These are phyloP conservation scores for Epinotia nisella DNA, from an alignment of 2,888 invertebrate genomes.

Conservation along the genomic window DNA sequence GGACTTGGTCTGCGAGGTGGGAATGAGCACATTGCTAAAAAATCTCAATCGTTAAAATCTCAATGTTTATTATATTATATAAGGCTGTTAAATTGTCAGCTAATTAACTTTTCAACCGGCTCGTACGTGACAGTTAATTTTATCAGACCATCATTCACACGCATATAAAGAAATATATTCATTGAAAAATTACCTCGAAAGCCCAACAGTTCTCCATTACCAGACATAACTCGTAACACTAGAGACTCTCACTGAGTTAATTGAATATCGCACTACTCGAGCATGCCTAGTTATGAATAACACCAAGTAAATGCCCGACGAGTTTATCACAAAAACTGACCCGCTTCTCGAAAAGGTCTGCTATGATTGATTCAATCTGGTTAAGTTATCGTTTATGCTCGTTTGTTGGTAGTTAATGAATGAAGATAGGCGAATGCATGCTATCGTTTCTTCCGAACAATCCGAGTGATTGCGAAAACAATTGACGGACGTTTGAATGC, in stretches of 20 bases:
- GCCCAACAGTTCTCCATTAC: constrained; percentile 58
- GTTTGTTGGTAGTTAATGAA: constrained; percentile 16
- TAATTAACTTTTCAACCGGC: constrained; percentile 14
- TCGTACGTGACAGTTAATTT: constrained; percentile 10
- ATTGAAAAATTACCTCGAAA: constrained; percentile 57
- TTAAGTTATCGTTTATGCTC: constrained; percentile 26
- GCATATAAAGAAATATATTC: constrained; percentile 13
- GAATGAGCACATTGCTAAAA: neutral
- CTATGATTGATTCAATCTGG: constrained; percentile 34
- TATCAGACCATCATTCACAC: constrained; percentile 20
- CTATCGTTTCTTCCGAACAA: constrained; percentile 9
- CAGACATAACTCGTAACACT: constrained; percentile 45
- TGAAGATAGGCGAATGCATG: constrained; percentile 16
- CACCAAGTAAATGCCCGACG: constrained; percentile 54
- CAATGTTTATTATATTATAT: neutral
- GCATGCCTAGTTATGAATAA: constrained; percentile 10
- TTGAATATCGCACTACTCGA: constrained; percentile 15
- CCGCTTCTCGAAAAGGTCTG: constrained; percentile 51
- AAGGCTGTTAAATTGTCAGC: neutral
- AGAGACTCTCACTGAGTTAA: constrained; percentile 29
- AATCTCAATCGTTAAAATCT: neutral
- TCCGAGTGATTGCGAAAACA: constrained; percentile 22
- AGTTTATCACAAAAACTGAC: constrained; percentile 65
- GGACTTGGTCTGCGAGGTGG: neutral
- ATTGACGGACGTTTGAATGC: constrained; percentile 20